Conservation (phyloP, 2,888 invertebrate species). For the Tetrapedia diversipes region DNA sequence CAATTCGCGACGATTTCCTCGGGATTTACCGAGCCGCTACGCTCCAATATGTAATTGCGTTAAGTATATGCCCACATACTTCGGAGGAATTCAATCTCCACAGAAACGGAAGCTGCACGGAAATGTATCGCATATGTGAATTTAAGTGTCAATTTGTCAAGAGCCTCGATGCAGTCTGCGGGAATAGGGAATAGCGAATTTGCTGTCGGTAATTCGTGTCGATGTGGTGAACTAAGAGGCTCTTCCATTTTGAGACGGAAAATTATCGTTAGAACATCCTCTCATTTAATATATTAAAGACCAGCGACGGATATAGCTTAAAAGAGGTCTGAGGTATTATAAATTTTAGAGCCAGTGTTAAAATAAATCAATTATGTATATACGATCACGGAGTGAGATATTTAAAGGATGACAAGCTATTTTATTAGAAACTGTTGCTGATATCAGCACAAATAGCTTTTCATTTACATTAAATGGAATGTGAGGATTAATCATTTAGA, state of each 20-base stretch:
- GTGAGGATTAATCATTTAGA: too few species aligned
- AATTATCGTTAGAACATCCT: background rate
- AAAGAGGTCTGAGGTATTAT: too few species aligned
- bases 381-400: too few species aligned
- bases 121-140: constrained; percentile 68
- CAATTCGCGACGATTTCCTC: background rate
- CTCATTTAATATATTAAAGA: background rate
- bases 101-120: constrained; percentile 66
- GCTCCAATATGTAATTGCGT: constrained; percentile 26
- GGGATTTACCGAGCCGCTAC: constrained; percentile 11
- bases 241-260: background rate
- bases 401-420: too few species aligned
- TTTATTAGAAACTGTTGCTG: too few species aligned
- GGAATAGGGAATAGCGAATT: constrained; percentile 18
- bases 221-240: background rate
- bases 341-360: too few species aligned
- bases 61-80: constrained; percentile 16
- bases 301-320: too few species aligned
- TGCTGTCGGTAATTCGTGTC: background rate
- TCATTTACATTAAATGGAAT: too few species aligned
- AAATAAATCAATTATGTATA: too few species aligned
- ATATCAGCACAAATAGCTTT: too few species aligned
- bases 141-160: constrained; percentile 39
- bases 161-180: constrained; percentile 7
- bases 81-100: constrained; percentile 70